Conservation (phyloP, 2,888 invertebrate species). For the Platycheirus albimanus region DNA sequence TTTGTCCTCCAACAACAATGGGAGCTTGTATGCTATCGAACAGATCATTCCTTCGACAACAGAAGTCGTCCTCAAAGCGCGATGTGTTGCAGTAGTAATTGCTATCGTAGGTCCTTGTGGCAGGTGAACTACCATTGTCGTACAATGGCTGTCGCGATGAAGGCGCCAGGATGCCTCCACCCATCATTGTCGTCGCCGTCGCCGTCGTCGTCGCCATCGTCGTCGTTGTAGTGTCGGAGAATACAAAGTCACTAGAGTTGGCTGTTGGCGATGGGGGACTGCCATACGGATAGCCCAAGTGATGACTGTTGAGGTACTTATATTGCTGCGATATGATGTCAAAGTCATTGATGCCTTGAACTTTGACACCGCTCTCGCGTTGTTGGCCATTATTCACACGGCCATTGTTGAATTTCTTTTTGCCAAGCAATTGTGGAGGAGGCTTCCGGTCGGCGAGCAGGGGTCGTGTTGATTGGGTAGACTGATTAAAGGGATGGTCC, state of each 20-base stretch:
- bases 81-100: slow-evolving; percentile 77
- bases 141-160: slow-evolving; percentile 55
- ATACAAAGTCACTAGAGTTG: slow-evolving; percentile 79
- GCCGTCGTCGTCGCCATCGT: slow-evolving; percentile 46
- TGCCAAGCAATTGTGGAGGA: slow-evolving; percentile 76
- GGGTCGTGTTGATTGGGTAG: slow-evolving; percentile 80
- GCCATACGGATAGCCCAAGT: slow-evolving; percentile 82
- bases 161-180: slow-evolving; percentile 47
- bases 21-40: slow-evolving; percentile 72
- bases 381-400: slow-evolving; percentile 74
- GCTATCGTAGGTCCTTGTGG: slow-evolving; percentile 51
- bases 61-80: slow-evolving; percentile 81
- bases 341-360: slow-evolving; percentile 82
- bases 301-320: slow-evolving; percentile 80
- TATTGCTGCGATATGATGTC: slow-evolving; percentile 82
- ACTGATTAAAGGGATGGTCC: slow-evolving; percentile 81
- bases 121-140: slow-evolving; percentile 59
- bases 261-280: slow-evolving; percentile 82
- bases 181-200: slow-evolving; percentile 61
- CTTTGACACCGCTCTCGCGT: slow-evolving; percentile 79
- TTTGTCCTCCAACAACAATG: slow-evolving; percentile 20
- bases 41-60: slow-evolving; percentile 78
- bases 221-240: slow-evolving; percentile 76
- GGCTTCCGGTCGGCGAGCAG: slow-evolving; percentile 79
- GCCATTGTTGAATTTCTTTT: slow-evolving; percentile 76